Evolutionary conservation across 2,113 vertebrate genomes (phyloP), one percentile per base, ranked within the genome.

Genomic region (Cynocephalus volans): DNA sequence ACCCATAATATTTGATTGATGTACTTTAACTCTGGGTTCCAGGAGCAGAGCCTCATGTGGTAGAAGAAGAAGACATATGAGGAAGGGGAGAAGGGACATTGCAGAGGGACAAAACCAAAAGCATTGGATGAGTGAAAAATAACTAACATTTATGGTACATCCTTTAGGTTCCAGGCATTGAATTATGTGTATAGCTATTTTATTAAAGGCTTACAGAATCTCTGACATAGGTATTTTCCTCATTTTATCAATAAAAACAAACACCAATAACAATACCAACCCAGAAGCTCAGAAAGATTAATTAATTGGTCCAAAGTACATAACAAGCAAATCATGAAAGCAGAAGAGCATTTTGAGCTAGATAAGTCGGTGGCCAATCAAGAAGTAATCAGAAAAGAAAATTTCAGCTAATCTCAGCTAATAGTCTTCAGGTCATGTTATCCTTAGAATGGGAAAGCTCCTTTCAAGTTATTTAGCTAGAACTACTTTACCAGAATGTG

Each of bases 331-430:
- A 50, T 31, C 85, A 52, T 36, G 13, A 56, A 88, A 75, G 19
- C 0, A 72, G 62, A 80, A 91, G 65, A 75, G 3, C 5, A 75
- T 52, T 80, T 72, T 90, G 65, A 87, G 75, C 75, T 81, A 10
- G 1, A n/a, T 93, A 58, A 85, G n/a, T 86, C 19, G 73, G 48
- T 77, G 41, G 86, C 21, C 21, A 92, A 75, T 26, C 60, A 72
- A 65, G 41, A 82, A 52, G 17, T 72, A 18, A 84, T 83, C 36
- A 69, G 72, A 70, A 94, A 82, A 56, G 62, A 72, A 60, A 77
- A 90, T 73, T 83, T 88, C 41, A 69, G 41, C 41, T 92, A 60
- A 62, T 73, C 79, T 88, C 41, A 69, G 41, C 41, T 92, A 60
- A 62, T 15, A 62, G 21, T 50, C 14, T 48, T 76, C 65, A 95